Evolutionary conservation across 2,797 vertebrate genomes (phyloP).

Genomic region (Vireo griseus): DNA sequence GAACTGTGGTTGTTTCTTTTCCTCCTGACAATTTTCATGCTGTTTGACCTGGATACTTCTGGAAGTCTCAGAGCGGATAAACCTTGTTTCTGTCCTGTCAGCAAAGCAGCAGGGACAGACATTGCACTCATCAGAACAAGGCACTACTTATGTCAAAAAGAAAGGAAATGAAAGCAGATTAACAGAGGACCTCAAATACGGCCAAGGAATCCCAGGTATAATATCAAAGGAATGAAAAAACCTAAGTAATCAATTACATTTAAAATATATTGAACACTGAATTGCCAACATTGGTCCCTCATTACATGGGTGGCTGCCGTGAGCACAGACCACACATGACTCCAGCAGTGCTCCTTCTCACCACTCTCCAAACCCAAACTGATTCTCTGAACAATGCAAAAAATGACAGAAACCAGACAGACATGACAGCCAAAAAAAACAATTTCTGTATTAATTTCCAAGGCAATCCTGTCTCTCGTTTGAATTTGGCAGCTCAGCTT

Average conservation of each 20-base stretch:
- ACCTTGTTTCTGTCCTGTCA: slow-evolving; percentile 26
- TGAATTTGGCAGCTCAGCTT: not conserved
- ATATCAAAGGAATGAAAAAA: not conserved
- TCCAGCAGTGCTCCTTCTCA: not conserved
- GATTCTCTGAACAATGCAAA: not conserved
- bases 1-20: not conserved
- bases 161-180: not conserved
- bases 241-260: not conserved
- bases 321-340: not conserved
- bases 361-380: not conserved
- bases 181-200: not conserved
- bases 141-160: not conserved
- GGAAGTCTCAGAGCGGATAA: not conserved
- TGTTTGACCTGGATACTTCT: not conserved
- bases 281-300: not conserved
- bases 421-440: not conserved
- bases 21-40: not conserved
- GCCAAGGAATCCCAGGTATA: not conserved
- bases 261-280: accelerated
- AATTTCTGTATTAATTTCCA: not conserved
- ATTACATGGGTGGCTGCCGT: not conserved
- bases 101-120: not conserved
- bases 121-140: not conserved
- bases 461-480: not conserved
- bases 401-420: not conserved